These are phyloP conservation scores for Sycon ciliatum DNA, from an alignment of 37 sponge, comb jelly and placozoan genomes.

Conservation along the genomic window DNA sequence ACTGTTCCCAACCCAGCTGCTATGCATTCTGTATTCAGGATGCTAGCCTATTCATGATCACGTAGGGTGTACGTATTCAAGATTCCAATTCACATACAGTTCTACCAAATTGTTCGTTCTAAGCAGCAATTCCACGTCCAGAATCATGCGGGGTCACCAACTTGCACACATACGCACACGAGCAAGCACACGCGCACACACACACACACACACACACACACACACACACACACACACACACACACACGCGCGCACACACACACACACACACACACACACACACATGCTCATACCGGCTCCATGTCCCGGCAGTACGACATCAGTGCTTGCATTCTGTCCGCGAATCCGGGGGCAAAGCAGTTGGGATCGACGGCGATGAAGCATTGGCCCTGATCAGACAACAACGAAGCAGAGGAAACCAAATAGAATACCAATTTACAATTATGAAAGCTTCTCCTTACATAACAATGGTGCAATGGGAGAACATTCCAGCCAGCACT, in stretches of 20 bases:
- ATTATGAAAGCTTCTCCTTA: no score
- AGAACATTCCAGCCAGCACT: no score
- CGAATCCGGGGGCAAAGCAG: slow-evolving; percentile 65
- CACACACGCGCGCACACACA: slow-evolving; percentile 17
- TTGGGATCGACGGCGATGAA: slow-evolving; percentile 78
- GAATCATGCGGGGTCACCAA: background rate
- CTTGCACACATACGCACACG: background rate
- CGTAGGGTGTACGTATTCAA: no score
- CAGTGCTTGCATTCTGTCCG: slow-evolving; percentile 42
- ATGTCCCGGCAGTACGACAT: slow-evolving; percentile 57
- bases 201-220: background rate
- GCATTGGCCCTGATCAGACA: slow-evolving; percentile 55
- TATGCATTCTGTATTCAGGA: no score
- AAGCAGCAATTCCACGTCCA: no score
- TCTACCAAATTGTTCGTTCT: no score
- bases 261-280: slow-evolving; percentile 29
- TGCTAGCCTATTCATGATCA: no score
- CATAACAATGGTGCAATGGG: no score
- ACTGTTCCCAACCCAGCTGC: no score
- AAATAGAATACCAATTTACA: no score
- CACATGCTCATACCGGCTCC: slow-evolving; percentile 52
- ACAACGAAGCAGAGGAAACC: background rate
- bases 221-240: slow-evolving; percentile 17
- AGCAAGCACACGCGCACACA: background rate
- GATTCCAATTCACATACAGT: no score